Evolutionary conservation across 2,113 vertebrate genomes (phyloP).

Genomic region (Abramis brama): DNA sequence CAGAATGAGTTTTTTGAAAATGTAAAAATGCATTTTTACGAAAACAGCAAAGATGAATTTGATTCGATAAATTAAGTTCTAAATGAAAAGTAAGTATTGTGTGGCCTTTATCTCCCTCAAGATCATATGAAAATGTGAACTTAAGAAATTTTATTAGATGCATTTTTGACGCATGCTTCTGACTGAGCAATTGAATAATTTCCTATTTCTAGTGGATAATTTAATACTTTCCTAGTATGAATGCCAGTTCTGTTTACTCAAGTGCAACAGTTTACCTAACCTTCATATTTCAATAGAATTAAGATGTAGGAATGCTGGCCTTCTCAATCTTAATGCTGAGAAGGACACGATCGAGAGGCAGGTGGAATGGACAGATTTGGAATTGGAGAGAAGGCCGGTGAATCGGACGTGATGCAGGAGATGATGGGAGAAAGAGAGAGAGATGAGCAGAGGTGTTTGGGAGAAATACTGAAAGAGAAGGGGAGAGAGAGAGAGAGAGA

Average conservation of each 20-base stretch:
- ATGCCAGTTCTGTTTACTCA: slow-evolving; percentile 63
- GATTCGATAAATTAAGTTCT: background rate
- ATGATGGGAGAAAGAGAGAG: slow-evolving; percentile 40
- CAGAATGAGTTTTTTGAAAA: no score
- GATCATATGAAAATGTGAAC: background rate
- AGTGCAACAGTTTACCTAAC: slow-evolving; percentile 72
- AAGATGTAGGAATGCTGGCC: slow-evolving; percentile 48
- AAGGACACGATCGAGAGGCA: slow-evolving; percentile 42
- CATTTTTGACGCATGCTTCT: background rate
- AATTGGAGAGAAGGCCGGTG: slow-evolving; percentile 48
- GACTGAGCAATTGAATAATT: background rate
- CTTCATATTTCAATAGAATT: slow-evolving; percentile 73
- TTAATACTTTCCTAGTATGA: background rate
- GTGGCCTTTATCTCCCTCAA: background rate
- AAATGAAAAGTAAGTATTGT: background rate
- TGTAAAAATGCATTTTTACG: background rate
- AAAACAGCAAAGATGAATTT: background rate
- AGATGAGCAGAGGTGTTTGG: background rate
- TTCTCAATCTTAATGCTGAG: slow-evolving; percentile 59
- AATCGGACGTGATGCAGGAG: slow-evolving; percentile 51
- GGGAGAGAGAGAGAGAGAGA: slow-evolving; percentile 15
- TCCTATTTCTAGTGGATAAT: background rate
- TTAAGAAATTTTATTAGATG: no score
- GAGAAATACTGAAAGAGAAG: slow-evolving; percentile 1
- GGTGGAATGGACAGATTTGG: slow-evolving; percentile 57